phyloP scores from a whole-genome alignment of 2,113 vertebrate species.

The Tachycineta bicolor region DNA sequence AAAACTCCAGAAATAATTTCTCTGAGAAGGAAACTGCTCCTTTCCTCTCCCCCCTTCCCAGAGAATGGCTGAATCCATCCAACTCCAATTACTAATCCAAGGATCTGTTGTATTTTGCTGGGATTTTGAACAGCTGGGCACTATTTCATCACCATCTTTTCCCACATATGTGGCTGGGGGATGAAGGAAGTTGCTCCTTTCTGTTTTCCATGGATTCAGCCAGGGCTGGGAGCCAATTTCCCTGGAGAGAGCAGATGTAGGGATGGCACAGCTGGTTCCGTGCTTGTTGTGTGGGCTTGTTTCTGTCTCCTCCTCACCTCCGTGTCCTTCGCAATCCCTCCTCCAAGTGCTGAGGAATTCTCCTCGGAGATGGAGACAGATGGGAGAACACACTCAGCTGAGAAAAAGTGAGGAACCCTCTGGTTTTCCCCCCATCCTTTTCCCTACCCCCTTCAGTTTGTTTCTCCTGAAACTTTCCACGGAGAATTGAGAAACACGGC shows the following conservation, averaged over 20 bases:
- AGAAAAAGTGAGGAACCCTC: not conserved
- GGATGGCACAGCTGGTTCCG: not conserved
- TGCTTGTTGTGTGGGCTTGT: not conserved
- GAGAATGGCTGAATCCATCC: not conserved
- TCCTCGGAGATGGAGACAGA: not conserved
- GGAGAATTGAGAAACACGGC: not conserved
- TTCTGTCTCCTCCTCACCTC: not conserved
- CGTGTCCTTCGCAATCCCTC: not conserved
- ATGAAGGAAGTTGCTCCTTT: not conserved
- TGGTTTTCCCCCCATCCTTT: not conserved
- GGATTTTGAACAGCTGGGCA: not conserved
- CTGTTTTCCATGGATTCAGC: fast-evolving
- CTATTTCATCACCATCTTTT: not conserved
- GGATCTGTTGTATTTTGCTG: not conserved
- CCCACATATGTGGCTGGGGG: not conserved
- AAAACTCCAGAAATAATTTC: not conserved
- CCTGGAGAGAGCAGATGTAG: not conserved
- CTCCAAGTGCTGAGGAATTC: not conserved
- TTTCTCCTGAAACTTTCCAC: not conserved
- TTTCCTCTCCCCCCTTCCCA: no score
- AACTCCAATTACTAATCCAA: not conserved
- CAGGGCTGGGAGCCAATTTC: not conserved
- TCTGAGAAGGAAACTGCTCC: not conserved
- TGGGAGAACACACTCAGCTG: not conserved
- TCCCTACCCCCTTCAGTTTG: not conserved